These are phyloP conservation scores for Gymnoscelis rufifasciata DNA, from an alignment of 2,888 invertebrate genomes.

Conservation along the genomic window DNA sequence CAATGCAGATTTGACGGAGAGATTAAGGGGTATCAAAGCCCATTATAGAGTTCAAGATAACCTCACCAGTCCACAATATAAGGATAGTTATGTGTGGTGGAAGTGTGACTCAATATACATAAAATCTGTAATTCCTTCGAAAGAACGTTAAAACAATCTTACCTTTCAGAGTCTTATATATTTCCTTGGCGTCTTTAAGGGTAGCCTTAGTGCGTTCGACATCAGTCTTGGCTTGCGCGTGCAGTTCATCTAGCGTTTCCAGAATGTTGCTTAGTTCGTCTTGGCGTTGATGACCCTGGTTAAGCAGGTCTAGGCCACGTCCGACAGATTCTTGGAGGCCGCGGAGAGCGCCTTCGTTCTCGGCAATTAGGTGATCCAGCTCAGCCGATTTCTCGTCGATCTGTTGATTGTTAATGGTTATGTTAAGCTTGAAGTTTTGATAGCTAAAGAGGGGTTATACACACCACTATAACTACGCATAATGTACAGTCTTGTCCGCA, in stretches of 20 bases:
- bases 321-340: constrained; percentile 82
- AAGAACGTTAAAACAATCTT: not conserved
- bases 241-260: constrained; percentile 86
- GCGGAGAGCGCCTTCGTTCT: constrained; percentile 78
- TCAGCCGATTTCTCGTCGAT: constrained; percentile 74
- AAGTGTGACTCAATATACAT: no score
- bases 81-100: no score
- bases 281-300: constrained; percentile 80
- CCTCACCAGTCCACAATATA: no score
- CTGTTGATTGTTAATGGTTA: constrained; percentile 55
- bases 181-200: constrained; percentile 48
- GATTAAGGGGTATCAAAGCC: no score
- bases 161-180: constrained; percentile 45
- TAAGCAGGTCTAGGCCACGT: constrained; percentile 84
- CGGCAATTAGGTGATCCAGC: constrained; percentile 70
- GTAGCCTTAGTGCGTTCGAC: constrained; percentile 87
- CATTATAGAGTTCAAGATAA: no score
- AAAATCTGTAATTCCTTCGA: not conserved
- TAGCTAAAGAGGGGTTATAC: no score
- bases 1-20: no score
- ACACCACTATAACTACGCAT: no score
- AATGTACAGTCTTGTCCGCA: no score
- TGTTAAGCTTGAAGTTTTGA: no score
- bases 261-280: constrained; percentile 88
- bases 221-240: constrained; percentile 88